Base-by-base conservation (phyloP, 2,888 invertebrate genomes). In the Apamea sordens region DNA sequence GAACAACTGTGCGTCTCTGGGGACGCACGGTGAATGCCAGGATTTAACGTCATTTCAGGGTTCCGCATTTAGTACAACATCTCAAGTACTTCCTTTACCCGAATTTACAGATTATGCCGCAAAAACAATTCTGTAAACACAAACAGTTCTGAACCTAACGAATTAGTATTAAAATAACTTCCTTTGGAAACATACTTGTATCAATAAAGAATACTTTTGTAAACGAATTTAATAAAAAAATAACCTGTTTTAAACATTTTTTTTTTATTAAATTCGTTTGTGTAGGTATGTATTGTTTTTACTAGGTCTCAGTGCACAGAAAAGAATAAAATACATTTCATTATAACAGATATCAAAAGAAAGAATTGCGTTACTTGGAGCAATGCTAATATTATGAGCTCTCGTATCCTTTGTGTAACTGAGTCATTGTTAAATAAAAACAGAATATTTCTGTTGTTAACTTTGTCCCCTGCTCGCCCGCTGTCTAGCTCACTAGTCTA, bases 1-100 rank as follows among this genome's bases (percentile, higher is more conserved):
- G 47, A 80, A 56, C 77, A 47, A 80, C 15, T 13, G 2, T 41
- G 47, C 47, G 56, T 70, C 80, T 50, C 71, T 15, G 24, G 47
- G 70, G 28, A 3, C 56, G 28, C 69, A 10, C 64, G 36, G 44
- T 32, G 44, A 64, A 79, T 50, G 36, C 6, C 13, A 36, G 15
- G 15, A 56, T 47, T 56, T 68, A 21, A 56, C n/a, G 15, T 28
- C 67, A 24, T 28, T 44, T 44, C 3, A 47, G 47, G 18, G 36
- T 18, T 80, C 13, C 18, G 13, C 24, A 2, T 59, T 61, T n/a
- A 47, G 28, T 24, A 36, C 15, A 44, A 56, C 59, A 56, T 65
- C 21, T 24, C 28, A 77, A 47, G 24, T 50, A 15, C 41, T 21
- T n/a, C 2, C 8, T 32, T 41, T 8, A 61, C 10, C 3, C 24